Conservation (phyloP, 2,888 invertebrate genomes). For the Peribatodes rhomboidaria region DNA sequence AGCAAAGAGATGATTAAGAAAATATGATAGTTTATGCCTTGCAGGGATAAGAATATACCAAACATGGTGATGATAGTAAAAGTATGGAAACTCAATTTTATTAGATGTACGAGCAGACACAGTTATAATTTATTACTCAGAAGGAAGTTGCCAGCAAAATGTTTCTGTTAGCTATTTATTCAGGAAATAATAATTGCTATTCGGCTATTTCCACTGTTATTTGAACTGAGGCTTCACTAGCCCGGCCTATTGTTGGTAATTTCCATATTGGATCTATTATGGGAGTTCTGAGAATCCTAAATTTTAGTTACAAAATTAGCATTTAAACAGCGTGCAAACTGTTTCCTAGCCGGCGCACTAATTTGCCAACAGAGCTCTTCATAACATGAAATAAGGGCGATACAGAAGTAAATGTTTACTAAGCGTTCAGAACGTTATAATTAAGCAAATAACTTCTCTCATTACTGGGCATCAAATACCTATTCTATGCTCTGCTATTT, state of each 20-base stretch:
- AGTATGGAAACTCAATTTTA: too few species aligned
- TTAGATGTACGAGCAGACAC: too few species aligned
- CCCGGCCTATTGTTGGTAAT: conserved; percentile 1
- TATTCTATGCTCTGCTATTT: conserved; percentile 52
- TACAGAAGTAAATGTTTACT: conserved; percentile 62
- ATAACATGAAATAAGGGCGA: conserved; percentile 46
- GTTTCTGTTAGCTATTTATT: too few species aligned
- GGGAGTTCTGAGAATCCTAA: neutral
- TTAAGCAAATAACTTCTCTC: conserved; percentile 78
- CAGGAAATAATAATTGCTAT: too few species aligned
- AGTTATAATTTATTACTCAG: too few species aligned
- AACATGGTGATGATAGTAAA: too few species aligned
- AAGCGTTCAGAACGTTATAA: conserved; percentile 70
- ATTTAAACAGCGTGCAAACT: conserved; percentile 11
- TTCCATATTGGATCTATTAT: neutral
- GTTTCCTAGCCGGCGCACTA: conserved; percentile 20
- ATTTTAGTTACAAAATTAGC: conserved; percentile 12
- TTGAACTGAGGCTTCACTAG: neutral
- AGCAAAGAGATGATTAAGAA: too few species aligned
- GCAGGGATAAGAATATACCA: too few species aligned
- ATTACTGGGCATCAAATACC: conserved; percentile 73
- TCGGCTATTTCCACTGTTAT: neutral
- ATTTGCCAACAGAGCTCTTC: conserved; percentile 34
- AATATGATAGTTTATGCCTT: too few species aligned
- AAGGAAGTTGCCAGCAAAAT: too few species aligned